These are phyloP conservation scores for Phoenicopterus ruber DNA, from an alignment of 2,113 vertebrate genomes.

Conservation along the genomic window DNA sequence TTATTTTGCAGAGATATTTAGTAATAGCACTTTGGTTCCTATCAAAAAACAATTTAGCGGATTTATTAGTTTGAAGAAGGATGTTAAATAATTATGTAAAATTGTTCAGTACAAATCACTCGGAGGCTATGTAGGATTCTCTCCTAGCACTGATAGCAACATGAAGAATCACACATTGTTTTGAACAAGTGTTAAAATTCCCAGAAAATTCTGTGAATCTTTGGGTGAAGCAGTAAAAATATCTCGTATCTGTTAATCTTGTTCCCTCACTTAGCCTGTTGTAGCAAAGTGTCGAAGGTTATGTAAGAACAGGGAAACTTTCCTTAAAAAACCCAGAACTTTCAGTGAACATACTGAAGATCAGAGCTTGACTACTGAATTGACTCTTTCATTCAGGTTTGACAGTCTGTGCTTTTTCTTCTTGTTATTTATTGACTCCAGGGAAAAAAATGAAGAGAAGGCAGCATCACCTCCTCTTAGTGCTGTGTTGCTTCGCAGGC, in stretches of 20 bases:
- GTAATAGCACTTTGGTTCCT: conserved; percentile 4
- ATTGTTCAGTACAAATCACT: conserved; percentile 34
- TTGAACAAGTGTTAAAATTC: conserved; percentile 61
- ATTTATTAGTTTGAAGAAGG: conserved; percentile 58
- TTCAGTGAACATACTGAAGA: background rate
- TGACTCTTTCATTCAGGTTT: background rate
- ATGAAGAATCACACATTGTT: conserved; percentile 53
- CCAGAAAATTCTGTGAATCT: conserved; percentile 54
- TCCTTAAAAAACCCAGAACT: background rate
- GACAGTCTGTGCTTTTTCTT: background rate
- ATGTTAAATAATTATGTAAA: conserved; percentile 51
- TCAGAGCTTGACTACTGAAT: background rate
- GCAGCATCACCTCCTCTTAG: background rate
- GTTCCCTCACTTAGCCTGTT: conserved; percentile 47
- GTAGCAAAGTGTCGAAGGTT: conserved; percentile 17
- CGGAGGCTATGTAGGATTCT: conserved; percentile 20
- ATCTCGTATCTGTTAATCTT: conserved; percentile 53
- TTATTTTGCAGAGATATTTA: conserved; percentile 46
- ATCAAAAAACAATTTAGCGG: conserved; percentile 25
- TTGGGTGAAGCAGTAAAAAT: conserved; percentile 55
- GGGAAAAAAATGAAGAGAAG: background rate
- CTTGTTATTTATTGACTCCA: background rate
- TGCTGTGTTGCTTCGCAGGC: background rate
- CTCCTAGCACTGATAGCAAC: background rate
- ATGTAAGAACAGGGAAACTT: conserved; percentile 39